These are phyloP conservation scores for Spisula solida DNA, from an alignment of 2,888 invertebrate species.

Conservation along the genomic window DNA sequence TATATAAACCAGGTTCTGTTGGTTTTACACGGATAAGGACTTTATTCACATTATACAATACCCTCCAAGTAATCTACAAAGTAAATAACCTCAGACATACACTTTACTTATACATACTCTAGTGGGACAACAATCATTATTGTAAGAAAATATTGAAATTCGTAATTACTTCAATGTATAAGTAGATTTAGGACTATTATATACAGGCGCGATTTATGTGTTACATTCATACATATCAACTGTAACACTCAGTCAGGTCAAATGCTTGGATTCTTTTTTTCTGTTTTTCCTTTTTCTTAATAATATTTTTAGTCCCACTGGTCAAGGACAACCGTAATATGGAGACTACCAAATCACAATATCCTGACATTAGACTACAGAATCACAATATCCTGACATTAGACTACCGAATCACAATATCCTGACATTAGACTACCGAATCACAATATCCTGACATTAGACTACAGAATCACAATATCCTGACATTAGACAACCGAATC, in stretches of 20 bases:
- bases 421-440: no score
- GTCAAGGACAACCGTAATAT: no score
- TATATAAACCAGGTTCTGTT: constrained; percentile 5
- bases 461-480: no score
- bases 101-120: neutral
- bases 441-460: no score
- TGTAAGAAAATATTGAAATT: constrained; percentile 5
- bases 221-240: neutral
- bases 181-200: neutral
- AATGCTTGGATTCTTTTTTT: neutral
- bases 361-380: no score
- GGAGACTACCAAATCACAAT: no score
- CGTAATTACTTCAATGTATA: neutral
- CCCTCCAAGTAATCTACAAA: neutral
- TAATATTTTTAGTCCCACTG: no score
- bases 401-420: no score
- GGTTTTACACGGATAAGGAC: constrained; percentile 14
- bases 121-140: constrained; percentile 3
- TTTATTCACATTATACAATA: constrained; percentile 1
- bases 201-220: neutral
- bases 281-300: no score
- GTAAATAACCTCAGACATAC: neutral
- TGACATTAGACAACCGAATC: no score
- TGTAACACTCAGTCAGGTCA: neutral
- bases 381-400: no score